Evolutionary conservation across 2,797 vertebrate genomes (phyloP), one percentile per base, ranked within the genome.

Genomic region (Margarornis squamiger): DNA sequence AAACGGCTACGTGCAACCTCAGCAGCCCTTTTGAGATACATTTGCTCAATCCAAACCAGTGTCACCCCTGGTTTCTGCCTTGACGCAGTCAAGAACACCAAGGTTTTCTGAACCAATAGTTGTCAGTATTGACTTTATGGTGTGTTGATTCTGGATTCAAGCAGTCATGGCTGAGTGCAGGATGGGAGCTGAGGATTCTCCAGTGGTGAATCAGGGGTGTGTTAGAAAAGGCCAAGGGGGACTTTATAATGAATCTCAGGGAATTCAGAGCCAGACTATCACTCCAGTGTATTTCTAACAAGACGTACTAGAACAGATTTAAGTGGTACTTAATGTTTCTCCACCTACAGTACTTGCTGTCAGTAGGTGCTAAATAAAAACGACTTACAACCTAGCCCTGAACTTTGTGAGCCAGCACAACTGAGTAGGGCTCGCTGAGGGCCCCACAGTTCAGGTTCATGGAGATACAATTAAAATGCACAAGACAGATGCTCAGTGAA

Each of bases 351-450:
- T 52, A 80, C 81, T 85, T 43, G 79, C 95, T 97, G 95, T 97
- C 97, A 95, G 81, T 75, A 92, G 95, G 90, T 7, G 84, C 96
- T 97, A 97, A 98, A 98, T 97, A 98, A 97, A 97, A 98, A 97
- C 22, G 43, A 97, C 95, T 88, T 95, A 88, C 81, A 97, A 74
- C 95, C 66, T 73, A 91, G 86, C 91, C 96, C 96, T 97, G 97
- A 98, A 97, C 96, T 95, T 67, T 68, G 84, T 66, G 91, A 97
- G 91, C 68, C 88, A 73, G 80, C 93, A 79, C 80, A 96, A 55
- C 76, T 68, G 76, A 84, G 79, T 4, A 88, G 81, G 95, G 95
- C 94, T 97, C 57, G 16, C 89, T 87, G 88, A 96, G 94, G 79
- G 59, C 67, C 88, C 54, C 74, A 45, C 52, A 82, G 82, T 90